Conservation (phyloP, 2,888 invertebrate genomes). For the Clunio marinus region DNA sequence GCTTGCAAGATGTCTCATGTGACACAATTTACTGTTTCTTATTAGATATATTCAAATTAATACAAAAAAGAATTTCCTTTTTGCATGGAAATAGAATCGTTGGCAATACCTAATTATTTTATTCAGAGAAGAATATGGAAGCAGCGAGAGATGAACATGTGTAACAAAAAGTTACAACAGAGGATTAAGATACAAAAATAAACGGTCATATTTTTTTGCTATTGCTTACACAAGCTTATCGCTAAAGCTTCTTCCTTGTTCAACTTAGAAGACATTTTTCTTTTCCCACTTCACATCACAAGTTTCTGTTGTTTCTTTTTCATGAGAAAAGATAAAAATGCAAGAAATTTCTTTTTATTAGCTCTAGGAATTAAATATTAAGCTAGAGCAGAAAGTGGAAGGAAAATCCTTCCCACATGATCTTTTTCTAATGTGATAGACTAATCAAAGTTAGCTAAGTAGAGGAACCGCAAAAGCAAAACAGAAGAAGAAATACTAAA, state of each 20-base stretch:
- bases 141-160: too few species aligned
- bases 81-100: too few species aligned
- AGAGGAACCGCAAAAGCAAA: neutral
- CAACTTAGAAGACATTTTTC: neutral
- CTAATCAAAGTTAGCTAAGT: neutral
- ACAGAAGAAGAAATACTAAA: neutral
- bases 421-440: conserved; percentile 4
- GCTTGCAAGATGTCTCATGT: too few species aligned
- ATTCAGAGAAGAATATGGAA: too few species aligned
- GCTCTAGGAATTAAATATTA: conserved; percentile 28
- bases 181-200: neutral
- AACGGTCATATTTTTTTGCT: conserved; percentile 15
- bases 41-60: too few species aligned
- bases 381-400: neutral
- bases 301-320: neutral
- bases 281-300: neutral
- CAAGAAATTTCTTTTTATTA: conserved; percentile 17
- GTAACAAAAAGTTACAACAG: neutral
- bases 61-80: too few species aligned
- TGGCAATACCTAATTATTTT: too few species aligned
- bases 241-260: neutral
- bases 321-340: too few species aligned
- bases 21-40: too few species aligned
- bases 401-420: conserved; percentile 15
- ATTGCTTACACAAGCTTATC: neutral